Evolutionary conservation across 2,113 vertebrate species (phyloP), one percentile per base, ranked within the genome.

Genomic region (Nicator chloris): DNA sequence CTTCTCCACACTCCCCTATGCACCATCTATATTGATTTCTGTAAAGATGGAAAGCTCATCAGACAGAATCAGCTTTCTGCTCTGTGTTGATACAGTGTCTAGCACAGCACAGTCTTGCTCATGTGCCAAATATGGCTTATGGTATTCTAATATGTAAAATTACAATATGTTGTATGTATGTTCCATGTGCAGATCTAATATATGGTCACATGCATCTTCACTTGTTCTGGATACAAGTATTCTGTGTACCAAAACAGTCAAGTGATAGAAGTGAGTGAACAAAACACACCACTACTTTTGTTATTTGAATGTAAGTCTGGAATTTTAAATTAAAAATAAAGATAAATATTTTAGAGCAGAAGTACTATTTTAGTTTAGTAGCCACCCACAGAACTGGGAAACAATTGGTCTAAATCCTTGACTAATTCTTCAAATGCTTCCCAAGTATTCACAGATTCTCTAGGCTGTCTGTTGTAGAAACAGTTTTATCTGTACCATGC

Each of bases 201-300:
- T 0, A 73, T 1, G 13, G 45, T 17, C 59, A 59, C 0, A 0
- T 4, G 2, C 21, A 57, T 57, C 30, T 70, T 76, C 1, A 0
- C 45, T 80, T 77, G 8, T 15, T 83, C 71, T 66, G 59, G 13
- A 66, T 22, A 39, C 13, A 65, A 54, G n/a, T 6, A 54, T 21
- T 21, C 59, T 42, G 20, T 23, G 13, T 42, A 83, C 27, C 45
- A 23, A 28, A 72, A 77, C 8, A 77, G 27, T 7, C 63, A 77
- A 91, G 44, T 59, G 7, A 37, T 13, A 47, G 40, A 82, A 75
- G 13, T 1, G 0, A 83, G 42, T 2, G 3, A 88, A 81, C 39
- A 77, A 86, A 64, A 88, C 16, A 81, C 4, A 86, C 13, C 35
- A 51, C 42, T 63, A 26, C 20, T 57, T 80, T 33, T 73, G 54